Base-by-base conservation (phyloP, 2,797 vertebrate genomes). In the Staurois parvus region DNA sequence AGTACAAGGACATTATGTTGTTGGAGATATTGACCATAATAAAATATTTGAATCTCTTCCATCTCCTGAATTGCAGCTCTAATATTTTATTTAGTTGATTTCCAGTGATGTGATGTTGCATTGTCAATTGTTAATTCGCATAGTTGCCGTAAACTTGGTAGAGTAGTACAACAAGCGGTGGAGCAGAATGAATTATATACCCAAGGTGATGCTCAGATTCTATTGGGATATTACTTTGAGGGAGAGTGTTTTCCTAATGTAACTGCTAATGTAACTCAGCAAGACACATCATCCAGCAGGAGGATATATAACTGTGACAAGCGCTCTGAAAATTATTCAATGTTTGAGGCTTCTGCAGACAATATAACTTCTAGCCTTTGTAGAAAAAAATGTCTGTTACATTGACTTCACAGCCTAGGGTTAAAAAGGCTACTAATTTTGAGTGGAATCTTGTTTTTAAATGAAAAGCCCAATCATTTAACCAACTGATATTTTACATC, bases 151-250 rank as follows among this genome's bases (percentile, higher is more conserved):
- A 12, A 26, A 66, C 10, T 26, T 66, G 64, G 64, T 66, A 29
- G n/a, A 29, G 64, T 1, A 66, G 26, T 66, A 66, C 28, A 66
- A 28, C n/a, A 29, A 66, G 64, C 64, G 15, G 64, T 29, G 10
- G 26, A 66, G 64, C 64, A 66, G 64, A 66, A 66, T 66, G 64
- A 66, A 66, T 66, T 26, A 66, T 66, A 26, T 66, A 66, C 64
- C 64, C 64, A 26, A 29, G 32, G 34, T 73, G 32, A 40, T 40
- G 72, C 24, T 26, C 37, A 73, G 72, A 28, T 42, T 37, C n/a
- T 15, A 11, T 26, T 73, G 40, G 32, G 32, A 40, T 24, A n/a
- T 26, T 40, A 73, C 32, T 42, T n/a, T 73, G 32, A n/a, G 24
- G 40, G 19, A n/a, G 32, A 40, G 32, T 73, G 72, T n/a, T 73